phyloP scores from a whole-genome alignment of 2,888 invertebrate genomes.

The Escarpia spicata region DNA sequence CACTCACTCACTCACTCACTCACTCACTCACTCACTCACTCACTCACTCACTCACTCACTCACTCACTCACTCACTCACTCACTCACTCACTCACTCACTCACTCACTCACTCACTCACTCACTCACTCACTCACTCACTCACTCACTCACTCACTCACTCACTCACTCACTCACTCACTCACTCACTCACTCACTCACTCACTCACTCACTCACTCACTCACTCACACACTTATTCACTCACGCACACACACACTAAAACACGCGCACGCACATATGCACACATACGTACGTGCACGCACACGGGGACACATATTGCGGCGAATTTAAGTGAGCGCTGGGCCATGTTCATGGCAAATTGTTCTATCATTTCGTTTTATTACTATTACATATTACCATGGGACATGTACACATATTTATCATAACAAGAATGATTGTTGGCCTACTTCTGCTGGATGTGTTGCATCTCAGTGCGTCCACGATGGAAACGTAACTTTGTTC shows the following conservation, averaged over 20 bases:
- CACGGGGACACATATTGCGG: not conserved
- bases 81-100: slow-evolving; percentile 31
- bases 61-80: slow-evolving; percentile 27
- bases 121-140: slow-evolving; percentile 34
- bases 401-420: too few relatives aligned
- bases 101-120: slow-evolving; percentile 33
- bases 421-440: too few relatives aligned
- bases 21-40: not conserved
- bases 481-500: too few relatives aligned
- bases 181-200: slow-evolving; percentile 21
- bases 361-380: too few relatives aligned
- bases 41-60: slow-evolving; percentile 25
- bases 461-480: too few relatives aligned
- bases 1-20: too few relatives aligned
- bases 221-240: slow-evolving; percentile 31
- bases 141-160: slow-evolving; percentile 34
- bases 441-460: too few relatives aligned
- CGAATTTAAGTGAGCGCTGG: too few relatives aligned
- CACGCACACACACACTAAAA: slow-evolving; percentile 19
- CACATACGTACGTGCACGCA: slow-evolving; percentile 24
- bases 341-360: too few relatives aligned
- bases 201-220: slow-evolving; percentile 29
- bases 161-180: slow-evolving; percentile 25
- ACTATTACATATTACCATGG: too few relatives aligned
- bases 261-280: slow-evolving; percentile 25